Base-by-base conservation (phyloP, 2,797 vertebrate species). In the Gallinago stenura region DNA sequence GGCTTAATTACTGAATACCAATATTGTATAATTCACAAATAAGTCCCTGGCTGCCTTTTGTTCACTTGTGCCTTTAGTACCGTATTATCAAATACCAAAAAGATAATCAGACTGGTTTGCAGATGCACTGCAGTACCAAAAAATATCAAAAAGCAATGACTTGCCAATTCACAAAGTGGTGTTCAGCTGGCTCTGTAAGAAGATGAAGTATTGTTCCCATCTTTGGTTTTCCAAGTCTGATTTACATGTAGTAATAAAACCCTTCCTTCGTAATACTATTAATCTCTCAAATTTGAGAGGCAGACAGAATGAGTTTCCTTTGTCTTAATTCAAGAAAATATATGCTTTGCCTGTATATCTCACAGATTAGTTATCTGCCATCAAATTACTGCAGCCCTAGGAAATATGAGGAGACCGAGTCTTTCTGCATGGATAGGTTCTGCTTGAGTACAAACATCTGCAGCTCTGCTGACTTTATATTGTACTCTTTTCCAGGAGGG, bases 41-140 rank as follows among this genome's bases (percentile, higher is more conserved):
- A 97, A 97, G 94, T 97, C 95, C 96, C 95, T 61, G 90, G 51
- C 88, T 97, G 92, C 83, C 78, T 94, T 94, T 94, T 97, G 87
- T 95, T 97, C 95, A 46, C 65, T 89, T 95, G 64, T 94, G 94
- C 84, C 76, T 85, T 91, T 85, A 69, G 54, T 90, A 75, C 69
- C 24, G 0, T 70, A 77, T 87, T 94, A 91, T 56, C 71, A 75
- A 80, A 83, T 80, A 92, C 68, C 69, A 58, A 58, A 89, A 92
- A 83, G 75, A 94, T 93, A 80, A 82, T 72, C 71, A 83, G 92
- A 83, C 15, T 50, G 78, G 53, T 71, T 95, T 91, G 65, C 78
- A 87, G 82, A 93, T 93, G 41, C 50, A 89, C 54, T 61, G 46
- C 43, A 72, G 82, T 89, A 79, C 78, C 89, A 87, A 84, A 83